Percentiles rank a stretch among this genome's conserved stretches.
Conservation (phyloP, 2,797 vertebrate genomes). For the Pipistrellus pipistrellus region DNA sequence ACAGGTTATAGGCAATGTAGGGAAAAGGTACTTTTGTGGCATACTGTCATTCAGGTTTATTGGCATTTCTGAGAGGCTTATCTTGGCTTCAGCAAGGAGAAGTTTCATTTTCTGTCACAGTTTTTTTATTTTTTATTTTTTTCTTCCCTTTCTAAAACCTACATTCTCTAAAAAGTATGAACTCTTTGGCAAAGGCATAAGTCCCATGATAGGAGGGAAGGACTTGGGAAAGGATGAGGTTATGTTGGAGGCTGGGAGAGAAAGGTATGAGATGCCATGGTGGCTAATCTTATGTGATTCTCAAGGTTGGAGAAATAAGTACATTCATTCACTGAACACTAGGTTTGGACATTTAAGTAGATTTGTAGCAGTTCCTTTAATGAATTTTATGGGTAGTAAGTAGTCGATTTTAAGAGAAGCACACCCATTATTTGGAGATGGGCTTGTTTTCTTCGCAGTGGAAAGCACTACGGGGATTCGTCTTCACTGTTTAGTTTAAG, state of each 20-base stretch:
- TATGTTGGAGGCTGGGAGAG: background rate
- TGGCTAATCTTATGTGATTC: background rate
- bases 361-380: background rate
- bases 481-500: background rate
- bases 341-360: background rate
- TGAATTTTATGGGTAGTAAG: background rate
- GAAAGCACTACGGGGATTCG: background rate
- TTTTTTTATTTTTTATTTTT: background rate
- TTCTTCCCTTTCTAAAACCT: background rate
- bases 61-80: background rate
- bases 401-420: conserved; percentile 25
- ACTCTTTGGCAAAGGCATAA: background rate
- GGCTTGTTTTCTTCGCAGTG: conserved; percentile 14
- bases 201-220: background rate
- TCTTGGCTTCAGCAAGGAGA: background rate
- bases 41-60: background rate
- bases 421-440: background rate
- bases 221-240: background rate
- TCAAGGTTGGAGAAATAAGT: conserved; percentile 5
- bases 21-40: background rate
- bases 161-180: background rate
- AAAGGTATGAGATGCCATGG: background rate
- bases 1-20: background rate
- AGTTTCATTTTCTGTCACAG: background rate
- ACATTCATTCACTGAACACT: background rate